Base-by-base conservation (phyloP, 2,797 vertebrate species). In the Danio choprae region DNA sequence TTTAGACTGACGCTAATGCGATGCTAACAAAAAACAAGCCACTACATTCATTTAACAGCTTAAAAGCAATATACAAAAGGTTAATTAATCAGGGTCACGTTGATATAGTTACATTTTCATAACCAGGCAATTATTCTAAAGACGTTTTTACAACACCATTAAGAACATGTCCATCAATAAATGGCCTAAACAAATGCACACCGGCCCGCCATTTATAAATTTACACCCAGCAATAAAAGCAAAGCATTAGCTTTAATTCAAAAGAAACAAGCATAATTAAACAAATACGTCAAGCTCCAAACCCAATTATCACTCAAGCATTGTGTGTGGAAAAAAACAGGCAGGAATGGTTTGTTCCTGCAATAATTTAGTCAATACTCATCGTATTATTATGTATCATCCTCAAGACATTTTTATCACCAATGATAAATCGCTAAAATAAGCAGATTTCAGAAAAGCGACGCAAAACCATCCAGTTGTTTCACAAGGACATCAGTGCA, bases 281-380 rank as follows among this genome's bases (percentile, higher is more conserved):
- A 78, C 78, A 74, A 78, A 59, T 69, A 68, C 22, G 68, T 22
- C 63, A 77, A 56, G 41, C 13, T 53, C 18, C 43, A 50, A 69
- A 69, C 68, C 55, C 53, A 69, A 69, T 77, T 67, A 77, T 69
- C 64, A 50, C 55, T 50, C 75, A 41, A 53, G 53, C n/a, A 78
- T 78, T 68, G 63, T 67, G 63, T 69, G 64, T 68, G 64, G 53
- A 22, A 8, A 69, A 68, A 68, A 59, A 16, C 7, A 2, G 16
- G 20, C 53, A 59, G 22, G 22, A 56, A 41, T 18, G 46, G 15
- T 77, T 58, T 58, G 53, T 55, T 59, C 16, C 38, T 48, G 63
- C 51, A 36, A 44, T 56, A 76, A 67, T 58, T 58, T 63, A 67
- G 63, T 38, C 74, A 67, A 77, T 77, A 78, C n/a, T 41, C 55